Evolutionary conservation across 2,113 vertebrate genomes (phyloP).

Genomic region (Hylia prasina): DNA sequence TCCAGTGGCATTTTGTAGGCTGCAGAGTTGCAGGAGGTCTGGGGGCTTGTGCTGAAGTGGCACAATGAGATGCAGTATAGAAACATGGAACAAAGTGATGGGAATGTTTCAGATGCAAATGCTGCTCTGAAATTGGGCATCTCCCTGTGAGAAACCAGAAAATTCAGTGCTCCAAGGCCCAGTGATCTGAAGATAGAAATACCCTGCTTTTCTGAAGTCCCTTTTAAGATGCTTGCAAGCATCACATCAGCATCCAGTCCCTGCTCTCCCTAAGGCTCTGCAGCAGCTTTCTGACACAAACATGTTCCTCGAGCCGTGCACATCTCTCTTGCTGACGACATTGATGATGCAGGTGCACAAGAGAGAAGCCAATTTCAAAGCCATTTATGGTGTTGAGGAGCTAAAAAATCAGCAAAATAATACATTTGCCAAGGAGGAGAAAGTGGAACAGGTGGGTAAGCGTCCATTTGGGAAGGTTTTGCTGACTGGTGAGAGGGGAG

Average conservation of each 20-base stretch:
- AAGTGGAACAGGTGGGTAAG: slow-evolving; percentile 40
- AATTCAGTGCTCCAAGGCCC: background rate
- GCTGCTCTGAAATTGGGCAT: background rate
- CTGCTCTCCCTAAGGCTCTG: slow-evolving; percentile 44
- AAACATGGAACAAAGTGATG: background rate
- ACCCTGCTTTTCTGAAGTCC: background rate
- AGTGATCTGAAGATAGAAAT: background rate
- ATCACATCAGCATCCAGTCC: slow-evolving; percentile 16
- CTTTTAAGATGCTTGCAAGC: slow-evolving; percentile 15
- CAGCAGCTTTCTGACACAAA: slow-evolving; percentile 17
- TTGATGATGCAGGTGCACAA: slow-evolving; percentile 54
- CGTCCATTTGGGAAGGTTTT: background rate
- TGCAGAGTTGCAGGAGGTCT: background rate
- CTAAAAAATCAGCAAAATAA: slow-evolving; percentile 32
- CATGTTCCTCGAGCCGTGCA: slow-evolving; percentile 15
- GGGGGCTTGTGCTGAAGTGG: background rate
- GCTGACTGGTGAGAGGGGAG: background rate
- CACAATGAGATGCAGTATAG: background rate
- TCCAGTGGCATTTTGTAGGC: background rate
- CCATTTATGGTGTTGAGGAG: slow-evolving; percentile 53
- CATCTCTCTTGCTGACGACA: slow-evolving; percentile 58
- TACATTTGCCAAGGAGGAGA: slow-evolving; percentile 12
- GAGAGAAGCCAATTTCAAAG: slow-evolving; percentile 50
- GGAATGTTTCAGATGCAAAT: background rate
- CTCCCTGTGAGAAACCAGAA: background rate